Conservation (phyloP, 1,140 invertebrate species). For the Watersipora subatra region DNA sequence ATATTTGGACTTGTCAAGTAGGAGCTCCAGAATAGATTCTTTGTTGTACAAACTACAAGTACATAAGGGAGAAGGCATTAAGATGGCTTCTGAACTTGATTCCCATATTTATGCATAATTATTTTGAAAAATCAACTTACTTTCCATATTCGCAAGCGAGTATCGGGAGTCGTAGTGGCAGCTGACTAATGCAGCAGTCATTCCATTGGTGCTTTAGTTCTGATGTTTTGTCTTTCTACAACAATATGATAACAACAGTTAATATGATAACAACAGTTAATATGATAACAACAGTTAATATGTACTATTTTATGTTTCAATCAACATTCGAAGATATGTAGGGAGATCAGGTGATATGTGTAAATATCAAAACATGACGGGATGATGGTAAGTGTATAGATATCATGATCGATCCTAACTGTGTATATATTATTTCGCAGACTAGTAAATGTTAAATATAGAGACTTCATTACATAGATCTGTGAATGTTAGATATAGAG, state of each 20-base stretch:
- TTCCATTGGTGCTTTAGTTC: constrained; percentile 83
- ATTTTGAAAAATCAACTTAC: constrained; percentile 23
- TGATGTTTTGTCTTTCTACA: constrained; percentile 86
- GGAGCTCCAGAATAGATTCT: constrained; percentile 72
- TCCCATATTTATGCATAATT: too few relatives aligned
- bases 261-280: neutral
- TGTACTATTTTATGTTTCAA: too few relatives aligned
- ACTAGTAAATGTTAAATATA: too few relatives aligned
- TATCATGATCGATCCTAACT: too few relatives aligned
- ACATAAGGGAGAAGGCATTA: constrained; percentile 7
- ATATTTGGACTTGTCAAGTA: constrained; percentile 58
- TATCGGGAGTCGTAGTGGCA: constrained; percentile 68
- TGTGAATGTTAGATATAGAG: too few relatives aligned
- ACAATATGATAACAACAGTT: constrained; percentile 21
- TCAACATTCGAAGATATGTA: too few relatives aligned
- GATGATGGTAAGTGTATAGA: too few relatives aligned
- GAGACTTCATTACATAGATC: too few relatives aligned
- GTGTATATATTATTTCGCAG: too few relatives aligned
- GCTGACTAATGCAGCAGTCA: constrained; percentile 79
- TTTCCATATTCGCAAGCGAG: constrained; percentile 78
- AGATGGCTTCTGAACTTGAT: constrained; percentile 16
- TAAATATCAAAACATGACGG: too few relatives aligned
- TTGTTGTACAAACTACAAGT: constrained; percentile 72
- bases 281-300: neutral
- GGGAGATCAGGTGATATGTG: too few relatives aligned